Percentiles rank a stretch among this genome's conserved stretches.
Conservation (phyloP, 2,113 vertebrate genomes). For the Pachycephala philippinensis region DNA sequence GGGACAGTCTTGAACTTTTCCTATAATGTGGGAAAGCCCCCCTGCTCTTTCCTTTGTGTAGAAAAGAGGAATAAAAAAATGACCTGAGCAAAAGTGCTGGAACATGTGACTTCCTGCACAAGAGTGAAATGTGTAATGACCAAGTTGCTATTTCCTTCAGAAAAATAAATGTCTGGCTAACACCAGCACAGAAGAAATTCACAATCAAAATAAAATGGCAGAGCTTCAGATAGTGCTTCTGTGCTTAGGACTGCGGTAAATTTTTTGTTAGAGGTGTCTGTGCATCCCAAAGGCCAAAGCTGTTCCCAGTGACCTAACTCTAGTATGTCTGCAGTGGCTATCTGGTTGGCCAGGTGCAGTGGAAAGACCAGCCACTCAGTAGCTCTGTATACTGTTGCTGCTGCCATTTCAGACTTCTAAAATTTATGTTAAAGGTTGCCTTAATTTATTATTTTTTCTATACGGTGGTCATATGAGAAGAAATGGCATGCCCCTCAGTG, state of each 20-base stretch:
- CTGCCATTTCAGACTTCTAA: not conserved
- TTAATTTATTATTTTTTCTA: not conserved
- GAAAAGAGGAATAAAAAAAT: not conserved
- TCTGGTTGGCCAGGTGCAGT: not conserved
- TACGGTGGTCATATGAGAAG: not conserved
- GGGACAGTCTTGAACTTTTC: not conserved
- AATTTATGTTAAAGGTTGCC: not conserved
- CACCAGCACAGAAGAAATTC: not conserved
- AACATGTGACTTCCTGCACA: not conserved
- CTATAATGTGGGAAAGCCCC: not conserved
- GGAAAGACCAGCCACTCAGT: not conserved
- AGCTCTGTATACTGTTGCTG: not conserved
- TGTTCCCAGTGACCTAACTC: not conserved
- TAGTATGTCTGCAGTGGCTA: fast-evolving
- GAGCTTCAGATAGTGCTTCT: not conserved
- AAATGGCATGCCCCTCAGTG: not conserved
- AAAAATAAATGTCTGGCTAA: not conserved
- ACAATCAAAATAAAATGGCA: not conserved
- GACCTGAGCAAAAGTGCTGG: not conserved
- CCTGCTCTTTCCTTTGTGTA: not conserved
- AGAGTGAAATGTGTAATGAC: not conserved
- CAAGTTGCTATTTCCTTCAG: not conserved
- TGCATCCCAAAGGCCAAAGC: not conserved
- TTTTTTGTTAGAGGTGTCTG: not conserved
- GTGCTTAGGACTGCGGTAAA: not conserved